Conservation (phyloP, 2,888 invertebrate species). For the Limenitis camilla region DNA sequence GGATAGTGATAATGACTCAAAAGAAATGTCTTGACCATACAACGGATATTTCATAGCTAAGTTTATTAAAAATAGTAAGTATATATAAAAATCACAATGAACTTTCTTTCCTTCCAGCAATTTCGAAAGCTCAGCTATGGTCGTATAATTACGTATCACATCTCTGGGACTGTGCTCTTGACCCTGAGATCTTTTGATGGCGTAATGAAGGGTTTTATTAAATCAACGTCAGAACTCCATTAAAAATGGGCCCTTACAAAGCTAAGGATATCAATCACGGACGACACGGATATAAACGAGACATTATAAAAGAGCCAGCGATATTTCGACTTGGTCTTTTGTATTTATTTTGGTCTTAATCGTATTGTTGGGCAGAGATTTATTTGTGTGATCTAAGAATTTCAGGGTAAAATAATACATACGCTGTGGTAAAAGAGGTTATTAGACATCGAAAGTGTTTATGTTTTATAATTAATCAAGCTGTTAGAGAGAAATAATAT, state of each 20-base stretch:
- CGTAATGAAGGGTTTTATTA: slow-evolving; percentile 72
- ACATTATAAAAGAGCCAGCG: slow-evolving; percentile 30
- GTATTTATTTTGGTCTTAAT: slow-evolving; percentile 6
- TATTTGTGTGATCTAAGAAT: slow-evolving; percentile 1
- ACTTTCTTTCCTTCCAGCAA: slow-evolving; percentile 2
- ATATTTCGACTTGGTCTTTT: slow-evolving; percentile 24
- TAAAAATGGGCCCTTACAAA: slow-evolving; percentile 51
- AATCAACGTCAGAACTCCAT: slow-evolving; percentile 72
- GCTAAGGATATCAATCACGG: slow-evolving; percentile 58
- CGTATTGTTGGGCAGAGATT: background rate
- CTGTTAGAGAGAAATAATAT: no score
- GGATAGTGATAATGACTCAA: no score
- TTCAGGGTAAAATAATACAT: background rate
- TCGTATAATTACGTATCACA: slow-evolving; percentile 33
- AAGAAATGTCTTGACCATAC: no score
- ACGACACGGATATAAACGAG: slow-evolving; percentile 45
- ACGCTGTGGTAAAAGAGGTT: background rate
- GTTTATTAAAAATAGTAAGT: no score
- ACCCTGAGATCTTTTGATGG: slow-evolving; percentile 45
- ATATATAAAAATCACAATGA: no score
- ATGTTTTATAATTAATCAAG: background rate
- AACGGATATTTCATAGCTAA: no score
- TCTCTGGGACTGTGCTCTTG: slow-evolving; percentile 27
- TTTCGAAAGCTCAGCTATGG: slow-evolving; percentile 20
- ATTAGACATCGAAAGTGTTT: background rate